phyloP scores from a whole-genome alignment of 1,140 invertebrate genomes.

The Lordiphosa mommai region DNA sequence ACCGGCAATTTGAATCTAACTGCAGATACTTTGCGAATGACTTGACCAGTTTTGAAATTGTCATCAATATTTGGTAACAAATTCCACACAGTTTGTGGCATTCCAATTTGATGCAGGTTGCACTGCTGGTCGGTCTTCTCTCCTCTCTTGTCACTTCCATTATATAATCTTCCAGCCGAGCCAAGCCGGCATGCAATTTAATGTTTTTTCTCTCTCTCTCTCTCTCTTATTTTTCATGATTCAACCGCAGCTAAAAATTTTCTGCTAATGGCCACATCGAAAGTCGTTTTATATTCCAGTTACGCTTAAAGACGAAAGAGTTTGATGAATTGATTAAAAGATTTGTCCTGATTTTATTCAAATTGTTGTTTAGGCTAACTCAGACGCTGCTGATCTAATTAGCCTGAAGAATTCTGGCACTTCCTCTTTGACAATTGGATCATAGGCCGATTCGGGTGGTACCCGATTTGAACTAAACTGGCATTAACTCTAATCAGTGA shows the following conservation, averaged over 20 bases:
- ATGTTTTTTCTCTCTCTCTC: no score
- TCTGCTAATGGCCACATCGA: slow-evolving; percentile 70
- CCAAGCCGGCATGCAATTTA: neutral
- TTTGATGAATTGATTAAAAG: neutral
- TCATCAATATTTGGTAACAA: slow-evolving; percentile 72
- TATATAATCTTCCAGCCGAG: slow-evolving; percentile 58
- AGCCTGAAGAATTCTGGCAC: no score
- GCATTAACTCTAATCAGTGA: no score
- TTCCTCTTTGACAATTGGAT: no score
- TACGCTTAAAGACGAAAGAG: slow-evolving; percentile 9
- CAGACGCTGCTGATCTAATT: no score
- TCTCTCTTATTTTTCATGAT: slow-evolving; percentile 42
- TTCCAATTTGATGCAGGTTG: slow-evolving; percentile 51
- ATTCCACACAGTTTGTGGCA: slow-evolving; percentile 43
- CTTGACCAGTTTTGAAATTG: slow-evolving; percentile 25
- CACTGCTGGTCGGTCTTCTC: neutral
- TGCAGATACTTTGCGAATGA: slow-evolving; percentile 18
- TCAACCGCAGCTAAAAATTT: slow-evolving; percentile 47
- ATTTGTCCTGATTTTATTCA: neutral
- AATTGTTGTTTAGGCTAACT: no score
- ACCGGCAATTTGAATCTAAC: slow-evolving; percentile 14
- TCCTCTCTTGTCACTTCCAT: slow-evolving; percentile 26
- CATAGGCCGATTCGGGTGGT: no score
- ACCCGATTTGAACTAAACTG: no score
- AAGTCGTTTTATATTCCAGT: slow-evolving; percentile 43